Conservation (phyloP, 2,113 vertebrate species). For the Phaethornis superciliosus region DNA sequence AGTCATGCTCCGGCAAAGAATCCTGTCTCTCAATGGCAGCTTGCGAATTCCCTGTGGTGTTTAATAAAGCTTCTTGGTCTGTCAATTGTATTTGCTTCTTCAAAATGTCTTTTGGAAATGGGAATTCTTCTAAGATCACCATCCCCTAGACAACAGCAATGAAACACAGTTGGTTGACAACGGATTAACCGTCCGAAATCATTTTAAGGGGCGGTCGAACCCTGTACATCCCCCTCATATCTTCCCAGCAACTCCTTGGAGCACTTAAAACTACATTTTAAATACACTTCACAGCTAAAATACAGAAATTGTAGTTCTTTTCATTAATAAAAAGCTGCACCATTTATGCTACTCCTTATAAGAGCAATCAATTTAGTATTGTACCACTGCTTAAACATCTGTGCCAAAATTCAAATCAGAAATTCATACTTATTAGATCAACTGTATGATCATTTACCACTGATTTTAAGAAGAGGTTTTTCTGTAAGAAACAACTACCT, state of each 20-base stretch:
- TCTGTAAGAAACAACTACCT: neutral
- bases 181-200: conserved; percentile 42
- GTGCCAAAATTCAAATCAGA: conserved; percentile 27
- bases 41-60: conserved; percentile 71
- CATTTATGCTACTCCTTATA: neutral
- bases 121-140: conserved; percentile 86
- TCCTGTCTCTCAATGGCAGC: conserved; percentile 71
- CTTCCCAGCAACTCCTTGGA: neutral
- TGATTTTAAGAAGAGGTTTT: neutral
- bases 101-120: conserved; percentile 82
- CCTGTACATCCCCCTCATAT: conserved; percentile 1
- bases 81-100: conserved; percentile 82
- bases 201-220: conserved; percentile 21
- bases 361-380: neutral
- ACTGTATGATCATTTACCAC: neutral
- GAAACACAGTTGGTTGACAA: conserved; percentile 67
- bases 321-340: neutral
- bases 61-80: conserved; percentile 80
- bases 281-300: neutral
- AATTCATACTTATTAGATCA: neutral
- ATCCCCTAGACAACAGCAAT: conserved; percentile 80
- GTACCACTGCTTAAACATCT: neutral
- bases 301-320: neutral
- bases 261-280: neutral
- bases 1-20: conserved; percentile 79